A percentile compares a stretch with the other conserved stretches of the same genome.
Conservation (phyloP, 2,888 invertebrate species). For the Plutella xylostella region DNA sequence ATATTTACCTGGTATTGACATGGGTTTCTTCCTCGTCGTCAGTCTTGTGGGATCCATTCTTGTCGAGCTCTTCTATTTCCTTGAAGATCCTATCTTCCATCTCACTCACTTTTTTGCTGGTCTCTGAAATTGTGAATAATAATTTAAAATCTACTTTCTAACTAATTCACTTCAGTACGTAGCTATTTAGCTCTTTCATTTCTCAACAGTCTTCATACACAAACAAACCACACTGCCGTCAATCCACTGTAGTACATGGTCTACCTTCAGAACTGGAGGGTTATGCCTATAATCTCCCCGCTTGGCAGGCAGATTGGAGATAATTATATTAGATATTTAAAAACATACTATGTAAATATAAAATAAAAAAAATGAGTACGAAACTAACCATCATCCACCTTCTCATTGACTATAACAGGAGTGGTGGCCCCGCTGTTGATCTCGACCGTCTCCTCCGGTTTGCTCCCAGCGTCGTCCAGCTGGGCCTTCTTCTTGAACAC, state of each 20-base stretch:
- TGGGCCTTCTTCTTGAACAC: slow-evolving; percentile 37
- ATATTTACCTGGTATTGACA: not conserved
- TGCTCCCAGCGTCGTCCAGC: too few relatives aligned
- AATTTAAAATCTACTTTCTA: too few relatives aligned
- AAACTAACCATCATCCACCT: not conserved
- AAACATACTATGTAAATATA: too few relatives aligned
- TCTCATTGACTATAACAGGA: not conserved
- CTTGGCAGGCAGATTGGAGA: not conserved
- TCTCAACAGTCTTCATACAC: too few relatives aligned
- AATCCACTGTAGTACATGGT: too few relatives aligned
- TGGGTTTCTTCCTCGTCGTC: not conserved
- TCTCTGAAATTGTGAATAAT: slow-evolving; percentile 32
- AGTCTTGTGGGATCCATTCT: not conserved
- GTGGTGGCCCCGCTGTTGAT: not conserved
- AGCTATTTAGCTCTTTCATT: too few relatives aligned
- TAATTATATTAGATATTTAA: not conserved
- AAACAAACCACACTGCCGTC: too few relatives aligned
- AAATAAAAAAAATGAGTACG: slow-evolving; percentile 13
- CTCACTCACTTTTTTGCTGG: slow-evolving; percentile 35
- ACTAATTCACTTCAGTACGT: too few relatives aligned
- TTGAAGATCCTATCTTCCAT: slow-evolving; percentile 48
- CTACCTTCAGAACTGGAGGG: too few relatives aligned
- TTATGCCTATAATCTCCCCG: not conserved
- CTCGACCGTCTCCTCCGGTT: not conserved
- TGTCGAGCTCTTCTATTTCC: slow-evolving; percentile 34